Percentiles rank a stretch among this genome's conserved stretches.
These are phyloP conservation scores for Apus apus DNA, from an alignment of 2,113 vertebrate species.

Conservation along the genomic window DNA sequence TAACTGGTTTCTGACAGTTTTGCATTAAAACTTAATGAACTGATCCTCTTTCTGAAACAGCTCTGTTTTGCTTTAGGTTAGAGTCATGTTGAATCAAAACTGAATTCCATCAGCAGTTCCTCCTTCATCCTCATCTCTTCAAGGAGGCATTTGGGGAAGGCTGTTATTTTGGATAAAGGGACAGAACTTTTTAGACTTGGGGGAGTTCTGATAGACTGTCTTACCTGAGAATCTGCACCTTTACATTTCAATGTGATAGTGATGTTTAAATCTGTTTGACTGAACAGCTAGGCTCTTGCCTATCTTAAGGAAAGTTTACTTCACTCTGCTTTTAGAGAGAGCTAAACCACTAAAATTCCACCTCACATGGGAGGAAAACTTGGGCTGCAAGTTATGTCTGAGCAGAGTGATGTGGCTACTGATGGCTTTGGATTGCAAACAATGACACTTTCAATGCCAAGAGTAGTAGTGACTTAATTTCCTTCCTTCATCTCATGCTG, in stretches of 20 bases:
- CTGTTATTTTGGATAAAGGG: background rate
- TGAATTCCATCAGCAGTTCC: background rate
- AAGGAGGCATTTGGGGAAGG: background rate
- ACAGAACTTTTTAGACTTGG: background rate
- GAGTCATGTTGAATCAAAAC: background rate
- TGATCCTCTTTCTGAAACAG: slow-evolving; percentile 39
- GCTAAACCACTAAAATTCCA: background rate
- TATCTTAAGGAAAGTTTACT: background rate
- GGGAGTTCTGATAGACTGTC: background rate
- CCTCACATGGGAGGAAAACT: background rate
- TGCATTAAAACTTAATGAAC: slow-evolving; percentile 72
- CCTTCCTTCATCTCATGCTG: background rate
- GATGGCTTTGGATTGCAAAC: background rate
- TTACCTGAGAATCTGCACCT: background rate
- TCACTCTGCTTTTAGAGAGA: background rate
- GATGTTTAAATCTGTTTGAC: background rate
- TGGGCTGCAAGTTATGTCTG: background rate
- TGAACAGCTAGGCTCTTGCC: background rate
- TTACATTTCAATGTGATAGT: background rate
- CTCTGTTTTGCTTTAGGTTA: slow-evolving; percentile 52
- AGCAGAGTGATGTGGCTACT: background rate
- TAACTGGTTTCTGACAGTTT: slow-evolving; percentile 63
- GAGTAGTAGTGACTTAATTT: background rate
- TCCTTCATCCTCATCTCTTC: background rate
- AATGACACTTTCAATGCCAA: rapidly evolving